phyloP scores from a whole-genome alignment of 2,113 vertebrate species.

The Muscicapa adusta region DNA sequence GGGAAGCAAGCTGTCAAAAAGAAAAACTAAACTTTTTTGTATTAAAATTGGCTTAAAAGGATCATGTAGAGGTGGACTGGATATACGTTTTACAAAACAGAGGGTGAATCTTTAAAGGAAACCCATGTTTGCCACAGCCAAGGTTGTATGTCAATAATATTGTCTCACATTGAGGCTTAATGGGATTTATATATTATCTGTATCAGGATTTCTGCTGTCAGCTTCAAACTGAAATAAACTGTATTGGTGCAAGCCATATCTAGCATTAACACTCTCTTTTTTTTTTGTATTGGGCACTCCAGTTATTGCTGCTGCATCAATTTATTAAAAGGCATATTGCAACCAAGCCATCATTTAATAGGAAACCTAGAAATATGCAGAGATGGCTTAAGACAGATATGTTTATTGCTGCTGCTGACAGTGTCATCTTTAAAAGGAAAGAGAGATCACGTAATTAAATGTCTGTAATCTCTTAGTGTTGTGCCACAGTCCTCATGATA shows the following conservation, averaged over 20 bases:
- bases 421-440: background rate
- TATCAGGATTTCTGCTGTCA: background rate
- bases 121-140: background rate
- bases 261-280: background rate
- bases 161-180: background rate
- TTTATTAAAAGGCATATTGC: background rate
- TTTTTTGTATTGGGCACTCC: background rate
- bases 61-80: background rate
- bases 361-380: background rate
- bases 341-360: background rate
- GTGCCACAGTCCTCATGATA: background rate
- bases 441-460: background rate
- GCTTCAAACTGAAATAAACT: background rate
- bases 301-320: background rate
- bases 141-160: background rate
- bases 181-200: background rate
- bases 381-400: background rate
- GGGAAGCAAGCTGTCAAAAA: background rate
- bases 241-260: background rate
- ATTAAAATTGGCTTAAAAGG: background rate
- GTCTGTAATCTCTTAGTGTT: background rate
- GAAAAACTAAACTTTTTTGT: background rate
- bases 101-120: background rate
- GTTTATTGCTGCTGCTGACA: background rate
- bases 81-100: background rate